Base-by-base conservation (phyloP, 1,140 invertebrate genomes). In the Aradophagus sp. region DNA sequence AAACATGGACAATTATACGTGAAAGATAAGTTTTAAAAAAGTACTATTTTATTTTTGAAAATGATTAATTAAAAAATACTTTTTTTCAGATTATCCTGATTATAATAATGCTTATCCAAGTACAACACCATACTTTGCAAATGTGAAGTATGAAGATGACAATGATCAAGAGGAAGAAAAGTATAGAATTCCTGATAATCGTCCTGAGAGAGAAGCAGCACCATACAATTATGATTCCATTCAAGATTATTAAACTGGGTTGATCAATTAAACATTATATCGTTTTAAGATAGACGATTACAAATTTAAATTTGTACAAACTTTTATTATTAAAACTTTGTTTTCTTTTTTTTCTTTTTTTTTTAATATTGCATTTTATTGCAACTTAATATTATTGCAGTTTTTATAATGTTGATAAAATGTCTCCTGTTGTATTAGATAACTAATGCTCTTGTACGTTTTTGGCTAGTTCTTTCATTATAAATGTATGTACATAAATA, bases 111-210 rank as follows among this genome's bases (percentile, higher is more conserved):
- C 59, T 20, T 68, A 68, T 63, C 47, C 52, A 17, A 59, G 41
- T 23, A 53, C 71, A 2, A 63, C 58, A 5, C 59, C 59, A 7
- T 73, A 73, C 14, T 73, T 68, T 13, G 58, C 59, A 1, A 68
- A 63, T 13, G 71, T 73, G 7, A 73, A 73, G 27, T 68, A 73
- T 36, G 71, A 73, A 61, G 65, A 74, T 14, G 66, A 74, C 31
- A 71, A 71, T 14, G 68, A 71, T 39, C 68, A 71, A 42, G 72
- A 74, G 13, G 72, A 71, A 50, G 62, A 74, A 44, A 74, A 68
- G 12, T 74, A 71, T 19, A 55, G 62, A 45, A 74, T 74, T 16
- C 73, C 73, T 5, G 73, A 75, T 17, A 59, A 32, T 55, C 50
- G 63, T 17, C 11, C 52, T n/a, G n/a, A n/a, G n/a, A n/a, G n/a